Evolutionary conservation across 1,140 invertebrate species (phyloP), one percentile per base, ranked within the genome.

Genomic region (Ooceraea biroi): DNA sequence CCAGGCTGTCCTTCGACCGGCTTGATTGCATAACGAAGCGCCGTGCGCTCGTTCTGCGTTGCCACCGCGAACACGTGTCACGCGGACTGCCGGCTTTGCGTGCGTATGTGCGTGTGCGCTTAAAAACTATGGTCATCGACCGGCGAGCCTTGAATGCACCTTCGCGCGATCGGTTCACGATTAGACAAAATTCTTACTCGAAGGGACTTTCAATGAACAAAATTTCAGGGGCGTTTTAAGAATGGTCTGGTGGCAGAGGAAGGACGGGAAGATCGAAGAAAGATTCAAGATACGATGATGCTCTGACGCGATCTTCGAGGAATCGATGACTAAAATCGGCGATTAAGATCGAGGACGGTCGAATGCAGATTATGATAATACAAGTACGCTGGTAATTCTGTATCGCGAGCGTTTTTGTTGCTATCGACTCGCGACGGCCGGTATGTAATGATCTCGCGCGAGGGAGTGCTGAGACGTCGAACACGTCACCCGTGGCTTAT

Each of bases 1-100:
- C 69, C 82, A 48, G 57, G 69, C 61, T 72, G 91, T 90, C 91
- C 91, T 92, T 91, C 91, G 84, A 27, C 58, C 63, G 80, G 65
- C 25, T 36, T 12, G 60, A 85, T 92, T 91, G 90, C 88, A 87
- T 91, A 92, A 91, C 90, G 50, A 82, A 76, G 71, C 83, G 78
- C 63, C 69, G 80, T 80, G 7, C 83, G 61, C 36, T 46, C n/a
- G 50, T 57, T 73, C 63, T 69, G 36, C 27, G 50, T 12, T 19
- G 44, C n/a, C 14, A 68, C 57, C 63, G 52, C 57, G 61, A 66
- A 57, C 65, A 46, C n/a, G 30, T 36, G 73, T 87, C 78, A 58
- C 65, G 50, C 58, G 77, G 41, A 11, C 36, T 46, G 10, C 25
- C 12, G n/a, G n/a, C 86, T 71, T 76, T 61, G 63, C 69, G 48